Base-by-base conservation (phyloP, 2,888 invertebrate species). In the Apamea anceps region DNA sequence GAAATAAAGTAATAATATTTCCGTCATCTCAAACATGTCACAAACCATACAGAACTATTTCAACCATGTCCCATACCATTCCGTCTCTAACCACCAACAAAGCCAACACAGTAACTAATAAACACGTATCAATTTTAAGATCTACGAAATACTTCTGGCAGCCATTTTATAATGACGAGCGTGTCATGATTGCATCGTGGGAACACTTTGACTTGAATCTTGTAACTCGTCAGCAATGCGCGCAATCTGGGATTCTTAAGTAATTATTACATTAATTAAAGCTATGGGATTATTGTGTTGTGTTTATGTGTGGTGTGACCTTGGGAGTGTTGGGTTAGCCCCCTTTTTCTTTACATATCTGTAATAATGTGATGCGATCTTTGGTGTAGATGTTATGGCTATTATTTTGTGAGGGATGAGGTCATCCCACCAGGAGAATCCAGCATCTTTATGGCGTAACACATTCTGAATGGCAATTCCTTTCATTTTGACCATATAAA, bases 211-310 rank as follows among this genome's bases (percentile, higher is more conserved):
- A 48, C 65, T 57, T 37, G 42, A 65, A 25, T 82, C 83, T 63
- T 77, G 62, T 70, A 73, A 75, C 75, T 28, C 45, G 73, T 72
- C 62, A 82, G 77, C 51, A 71, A 68, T 72, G 76, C 65, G 48
- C 72, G 48, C 54, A 65, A 72, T 77, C 65, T 70, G 13, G 18
- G 72, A 68, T 48, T 68, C 48, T 66, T 65, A 62, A 25, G 85
- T 77, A 77, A 72, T 82, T 77, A 75, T 68, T 62, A 45, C 74
- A 73, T 79, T 82, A 57, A 84, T 84, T 78, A 68, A 76, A 72
- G 76, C 63, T 78, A 79, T 77, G 75, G 72, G 79, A 82, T 73
- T 77, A 80, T 87, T 82, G 80, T 81, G 42, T 65, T 72, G 54
- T 80, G 66, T 48, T 73, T 67, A 45, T 76, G 12, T 62, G 42